Evolutionary conservation across 2,113 vertebrate genomes (phyloP).

Genomic region (Hippocampus guttulatus): DNA sequence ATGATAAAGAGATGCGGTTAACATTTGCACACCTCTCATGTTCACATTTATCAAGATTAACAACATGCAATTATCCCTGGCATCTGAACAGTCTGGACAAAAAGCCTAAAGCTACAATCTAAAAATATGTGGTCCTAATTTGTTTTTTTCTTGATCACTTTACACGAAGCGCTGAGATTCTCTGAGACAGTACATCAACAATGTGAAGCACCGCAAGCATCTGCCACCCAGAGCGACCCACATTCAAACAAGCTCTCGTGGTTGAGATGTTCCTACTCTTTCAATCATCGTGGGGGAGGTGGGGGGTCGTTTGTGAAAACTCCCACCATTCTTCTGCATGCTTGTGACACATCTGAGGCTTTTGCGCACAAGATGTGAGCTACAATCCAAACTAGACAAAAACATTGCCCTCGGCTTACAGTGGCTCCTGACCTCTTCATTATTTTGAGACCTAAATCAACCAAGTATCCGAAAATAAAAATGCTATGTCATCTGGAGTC

Average conservation of each 20-base stretch:
- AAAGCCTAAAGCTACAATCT: slow-evolving; percentile 26
- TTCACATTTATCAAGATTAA: slow-evolving; percentile 10
- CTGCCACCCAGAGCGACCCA: slow-evolving; percentile 31
- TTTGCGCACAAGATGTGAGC: slow-evolving; percentile 8
- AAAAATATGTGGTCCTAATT: slow-evolving; percentile 24
- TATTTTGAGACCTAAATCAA: neutral
- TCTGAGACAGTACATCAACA: slow-evolving; percentile 18
- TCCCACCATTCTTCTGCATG: slow-evolving; percentile 7
- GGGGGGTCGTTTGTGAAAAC: slow-evolving; percentile 11
- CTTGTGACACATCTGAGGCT: slow-evolving; percentile 6
- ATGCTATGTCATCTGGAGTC: neutral
- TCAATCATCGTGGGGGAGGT: neutral
- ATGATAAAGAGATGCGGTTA: neutral
- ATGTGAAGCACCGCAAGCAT: slow-evolving; percentile 23
- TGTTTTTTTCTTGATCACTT: slow-evolving; percentile 29
- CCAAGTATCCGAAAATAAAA: neutral
- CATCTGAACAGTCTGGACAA: neutral
- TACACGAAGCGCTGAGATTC: slow-evolving; percentile 21
- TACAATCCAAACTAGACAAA: neutral
- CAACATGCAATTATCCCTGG: slow-evolving; percentile 10
- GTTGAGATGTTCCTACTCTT: slow-evolving; percentile 17
- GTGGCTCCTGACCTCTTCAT: neutral
- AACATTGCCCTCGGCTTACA: neutral
- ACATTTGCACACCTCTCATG: slow-evolving; percentile 9
- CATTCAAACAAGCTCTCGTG: slow-evolving; percentile 17